These are phyloP conservation scores for Eristalis intricaria DNA, from an alignment of 2,888 invertebrate species.

Conservation along the genomic window DNA sequence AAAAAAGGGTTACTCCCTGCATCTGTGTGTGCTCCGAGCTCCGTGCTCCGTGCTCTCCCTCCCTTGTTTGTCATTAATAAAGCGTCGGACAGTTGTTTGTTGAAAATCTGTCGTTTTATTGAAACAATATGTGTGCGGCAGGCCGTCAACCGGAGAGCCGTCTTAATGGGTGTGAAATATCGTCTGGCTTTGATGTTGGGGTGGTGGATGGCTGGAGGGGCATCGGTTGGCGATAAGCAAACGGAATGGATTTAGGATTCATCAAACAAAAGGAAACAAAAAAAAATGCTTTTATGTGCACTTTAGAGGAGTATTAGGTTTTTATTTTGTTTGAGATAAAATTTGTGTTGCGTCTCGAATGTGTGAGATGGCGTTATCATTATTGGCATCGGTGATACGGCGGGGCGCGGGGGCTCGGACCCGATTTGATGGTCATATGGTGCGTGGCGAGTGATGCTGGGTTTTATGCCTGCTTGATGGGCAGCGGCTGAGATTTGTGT, in stretches of 20 bases:
- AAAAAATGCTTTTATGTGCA: neutral
- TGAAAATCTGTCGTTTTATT: constrained; percentile 42
- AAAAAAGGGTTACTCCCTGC: neutral
- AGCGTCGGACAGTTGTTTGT: constrained; percentile 57
- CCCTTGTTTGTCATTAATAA: constrained; percentile 55
- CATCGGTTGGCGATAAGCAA: constrained; percentile 1
- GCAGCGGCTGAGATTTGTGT: no score
- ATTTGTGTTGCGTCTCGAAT: neutral
- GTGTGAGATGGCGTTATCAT: constrained; percentile 6
- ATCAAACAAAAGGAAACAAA: neutral
- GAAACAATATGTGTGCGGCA: constrained; percentile 13
- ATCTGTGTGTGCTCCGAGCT: no score
- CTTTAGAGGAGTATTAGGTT: neutral
- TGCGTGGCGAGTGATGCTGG: no score
- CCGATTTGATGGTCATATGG: no score
- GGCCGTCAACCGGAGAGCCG: constrained; percentile 13
- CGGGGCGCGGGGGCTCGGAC: neutral
- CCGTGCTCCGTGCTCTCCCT: neutral
- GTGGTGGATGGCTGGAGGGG: neutral
- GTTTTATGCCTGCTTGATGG: no score
- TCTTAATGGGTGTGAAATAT: constrained; percentile 57
- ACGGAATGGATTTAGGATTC: neutral
- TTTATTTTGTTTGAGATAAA: constrained; percentile 2
- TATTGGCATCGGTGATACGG: neutral
- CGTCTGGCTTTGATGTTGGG: constrained; percentile 48